Evolutionary conservation across 2,113 vertebrate genomes (phyloP).

Genomic region (Pseudorhombus dupliciocellatus): DNA sequence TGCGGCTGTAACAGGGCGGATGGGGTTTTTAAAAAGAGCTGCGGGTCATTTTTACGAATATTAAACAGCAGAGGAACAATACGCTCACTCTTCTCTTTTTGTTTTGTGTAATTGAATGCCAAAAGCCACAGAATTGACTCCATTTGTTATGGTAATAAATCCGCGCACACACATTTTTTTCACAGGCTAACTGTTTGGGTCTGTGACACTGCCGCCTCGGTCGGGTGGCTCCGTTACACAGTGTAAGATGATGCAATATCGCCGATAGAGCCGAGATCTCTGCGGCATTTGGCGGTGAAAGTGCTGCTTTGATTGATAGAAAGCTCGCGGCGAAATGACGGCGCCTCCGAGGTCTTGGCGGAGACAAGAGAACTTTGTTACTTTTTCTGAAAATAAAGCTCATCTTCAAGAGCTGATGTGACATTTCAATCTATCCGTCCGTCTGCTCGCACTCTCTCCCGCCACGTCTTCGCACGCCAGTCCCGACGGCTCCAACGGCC

Average conservation of each 20-base stretch:
- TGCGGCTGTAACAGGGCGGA: not conserved
- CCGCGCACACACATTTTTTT: not conserved
- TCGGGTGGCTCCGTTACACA: slow-evolving; percentile 50
- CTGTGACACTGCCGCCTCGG: slow-evolving; percentile 14
- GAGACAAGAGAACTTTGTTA: slow-evolving; percentile 56
- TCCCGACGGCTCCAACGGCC: slow-evolving; percentile 38
- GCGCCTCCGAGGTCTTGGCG: slow-evolving; percentile 57
- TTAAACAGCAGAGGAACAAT: not conserved
- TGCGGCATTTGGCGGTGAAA: not conserved
- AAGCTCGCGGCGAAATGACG: slow-evolving; percentile 61
- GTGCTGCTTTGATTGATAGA: slow-evolving; percentile 66
- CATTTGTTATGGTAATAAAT: slow-evolving; percentile 39
- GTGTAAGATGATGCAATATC: slow-evolving; percentile 59
- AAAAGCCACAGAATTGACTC: not conserved
- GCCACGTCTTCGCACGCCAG: slow-evolving; percentile 9
- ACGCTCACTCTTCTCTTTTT: not conserved
- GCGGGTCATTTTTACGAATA: not conserved
- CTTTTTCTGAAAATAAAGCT: slow-evolving; percentile 55
- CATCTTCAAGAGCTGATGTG: slow-evolving; percentile 58
- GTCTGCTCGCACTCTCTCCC: slow-evolving; percentile 22
- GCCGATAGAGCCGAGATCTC: slow-evolving; percentile 53
- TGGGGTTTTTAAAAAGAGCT: not conserved
- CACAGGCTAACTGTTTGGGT: slow-evolving; percentile 29
- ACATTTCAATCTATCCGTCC: slow-evolving; percentile 63
- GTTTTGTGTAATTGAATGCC: slow-evolving; percentile 35